Evolutionary conservation across 2,888 invertebrate species (phyloP), one percentile per base, ranked within the genome.

Genomic region (Lordiphosa fenestrarum): DNA sequence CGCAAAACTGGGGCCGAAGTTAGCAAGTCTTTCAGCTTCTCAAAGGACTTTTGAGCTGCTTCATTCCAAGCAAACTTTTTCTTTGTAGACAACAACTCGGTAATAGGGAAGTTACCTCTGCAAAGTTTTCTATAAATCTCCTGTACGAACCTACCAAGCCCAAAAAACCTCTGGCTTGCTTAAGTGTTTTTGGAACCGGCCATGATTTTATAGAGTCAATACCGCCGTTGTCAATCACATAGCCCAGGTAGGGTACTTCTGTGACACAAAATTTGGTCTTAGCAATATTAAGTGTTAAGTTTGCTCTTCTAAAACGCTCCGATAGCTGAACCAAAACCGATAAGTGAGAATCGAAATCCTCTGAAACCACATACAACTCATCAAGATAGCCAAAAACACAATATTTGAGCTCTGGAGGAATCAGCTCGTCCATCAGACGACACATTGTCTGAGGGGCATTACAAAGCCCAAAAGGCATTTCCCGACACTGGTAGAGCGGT

Each of bases 111-210:
- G 41, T 23, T 21, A 41, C 4, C 3, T 41, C 23, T 3, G 41
- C 19, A n/a, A 41, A 41, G 23, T 12, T 19, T 6, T 7, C 12
- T 4, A 25, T 42, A 42, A 42, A 42, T 25, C 25, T 6, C 12
- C 13, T 10, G 23, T 42, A 42, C 42, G 25, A 42, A 3, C 42
- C 42, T n/a, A 23, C 42, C 5, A 13, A 15, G 13, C 40, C 40
- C 4, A 40, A n/a, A 40, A 40, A 40, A 5, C 40, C 40, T 40
- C 40, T 40, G 15, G 15, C 6, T 40, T 40, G 40, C 10, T 30
- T 30, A 9, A 40, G 19, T 40, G 40, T 40, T 40, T 40, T 40
- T 4, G 40, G 40, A 10, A 40, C 40, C 10, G 40, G 40, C 40
- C 40, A n/a, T 4, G 19, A 10, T 6, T 10, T 19, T 10, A 39